Percentiles rank a stretch among this genome's conserved stretches.
These are phyloP conservation scores for Dolichomitus sp. DNA, from an alignment of 2,888 invertebrate species.

Conservation along the genomic window DNA sequence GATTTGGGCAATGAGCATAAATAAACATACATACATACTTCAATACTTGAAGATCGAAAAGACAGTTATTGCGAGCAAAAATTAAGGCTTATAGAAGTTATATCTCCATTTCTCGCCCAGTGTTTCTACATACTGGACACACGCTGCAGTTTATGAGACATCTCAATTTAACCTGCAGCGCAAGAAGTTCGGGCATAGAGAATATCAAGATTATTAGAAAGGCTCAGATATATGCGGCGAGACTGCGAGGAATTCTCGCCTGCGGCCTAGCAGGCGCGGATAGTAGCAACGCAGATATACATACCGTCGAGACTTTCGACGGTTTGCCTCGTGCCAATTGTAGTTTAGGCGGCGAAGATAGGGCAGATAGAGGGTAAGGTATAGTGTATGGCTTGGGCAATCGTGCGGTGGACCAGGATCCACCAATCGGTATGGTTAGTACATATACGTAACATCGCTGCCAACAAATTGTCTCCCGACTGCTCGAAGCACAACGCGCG, in stretches of 20 bases:
- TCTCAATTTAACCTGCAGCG: conserved; percentile 2
- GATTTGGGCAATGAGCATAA: too few species aligned
- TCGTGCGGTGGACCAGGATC: conserved; percentile 36
- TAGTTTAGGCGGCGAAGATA: conserved; percentile 43
- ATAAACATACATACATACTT: too few species aligned
- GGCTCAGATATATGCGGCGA: conserved; percentile 1
- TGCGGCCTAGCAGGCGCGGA: conserved; percentile 16
- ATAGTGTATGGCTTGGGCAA: conserved; percentile 21
- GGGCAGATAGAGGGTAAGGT: conserved; percentile 19
- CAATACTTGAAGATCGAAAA: not conserved
- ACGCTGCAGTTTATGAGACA: conserved; percentile 22
- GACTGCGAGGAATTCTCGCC: conserved; percentile 36
- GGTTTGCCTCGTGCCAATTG: conserved; percentile 47
- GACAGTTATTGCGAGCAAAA: not conserved
- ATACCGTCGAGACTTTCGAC: conserved; percentile 48
- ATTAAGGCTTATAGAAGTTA: not conserved
- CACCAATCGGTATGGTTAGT: conserved; percentile 20
- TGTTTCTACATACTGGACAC: conserved; percentile 3
- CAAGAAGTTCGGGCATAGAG: not conserved
- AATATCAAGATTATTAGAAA: conserved; percentile 34
- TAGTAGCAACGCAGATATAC: conserved; percentile 30
- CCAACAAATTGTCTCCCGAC: conserved; percentile 49
- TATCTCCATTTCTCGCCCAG: not conserved
- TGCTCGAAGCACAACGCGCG: conserved; percentile 29
- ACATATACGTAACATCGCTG: conserved; percentile 38